Percentiles rank a stretch among this genome's conserved stretches.
These are phyloP conservation scores for Calidris pygmaea DNA, from an alignment of 2,113 vertebrate genomes.

Conservation along the genomic window DNA sequence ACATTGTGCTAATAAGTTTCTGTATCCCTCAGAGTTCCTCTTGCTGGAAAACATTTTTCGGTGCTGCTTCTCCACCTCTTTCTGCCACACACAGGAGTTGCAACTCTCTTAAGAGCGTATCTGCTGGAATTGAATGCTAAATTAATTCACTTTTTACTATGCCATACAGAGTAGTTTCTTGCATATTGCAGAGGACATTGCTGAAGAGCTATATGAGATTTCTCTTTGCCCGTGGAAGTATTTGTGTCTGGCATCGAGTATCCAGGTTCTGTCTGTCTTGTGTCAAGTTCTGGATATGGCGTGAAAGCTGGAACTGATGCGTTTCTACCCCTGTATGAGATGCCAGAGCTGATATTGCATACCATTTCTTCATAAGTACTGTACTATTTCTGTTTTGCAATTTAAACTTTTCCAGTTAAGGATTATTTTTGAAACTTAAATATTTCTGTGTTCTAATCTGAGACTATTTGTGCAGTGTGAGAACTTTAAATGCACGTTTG, in stretches of 20 bases:
- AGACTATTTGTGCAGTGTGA: background rate
- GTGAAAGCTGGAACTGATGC: background rate
- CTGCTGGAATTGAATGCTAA: background rate
- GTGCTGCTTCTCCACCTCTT: background rate
- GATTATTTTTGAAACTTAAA: background rate
- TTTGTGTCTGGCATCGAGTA: background rate
- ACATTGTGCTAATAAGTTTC: background rate
- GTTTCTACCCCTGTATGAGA: background rate
- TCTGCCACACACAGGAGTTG: background rate
- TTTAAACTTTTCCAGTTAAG: background rate
- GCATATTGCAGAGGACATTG: background rate
- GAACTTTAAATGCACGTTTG: background rate
- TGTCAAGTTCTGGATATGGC: background rate
- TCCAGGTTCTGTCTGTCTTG: background rate
- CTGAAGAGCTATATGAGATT: background rate
- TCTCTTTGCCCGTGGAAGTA: background rate
- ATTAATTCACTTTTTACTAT: background rate
- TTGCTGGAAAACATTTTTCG: background rate
- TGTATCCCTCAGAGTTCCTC: background rate
- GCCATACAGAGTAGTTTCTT: background rate
- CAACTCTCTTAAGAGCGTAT: background rate
- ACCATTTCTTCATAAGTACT: background rate
- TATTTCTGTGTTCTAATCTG: background rate
- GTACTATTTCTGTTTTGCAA: background rate
- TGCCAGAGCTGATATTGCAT: background rate